Evolutionary conservation across 64 coral and sea anemone genomes (phyloP).

Genomic region (Montipora cactus): DNA sequence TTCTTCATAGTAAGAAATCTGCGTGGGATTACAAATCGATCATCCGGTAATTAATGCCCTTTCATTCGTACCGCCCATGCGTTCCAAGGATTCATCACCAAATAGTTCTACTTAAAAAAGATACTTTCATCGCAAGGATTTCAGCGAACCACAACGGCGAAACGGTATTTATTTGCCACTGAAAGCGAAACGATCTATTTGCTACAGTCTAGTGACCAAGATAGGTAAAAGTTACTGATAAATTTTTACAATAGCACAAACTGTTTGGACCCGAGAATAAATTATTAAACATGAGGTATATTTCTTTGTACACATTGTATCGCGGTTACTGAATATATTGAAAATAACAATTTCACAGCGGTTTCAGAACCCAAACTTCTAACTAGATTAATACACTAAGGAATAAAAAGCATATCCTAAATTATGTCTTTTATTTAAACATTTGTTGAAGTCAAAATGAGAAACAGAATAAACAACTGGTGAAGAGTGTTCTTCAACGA

Average conservation of each 20-base stretch:
- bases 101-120: background rate
- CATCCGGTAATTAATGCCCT: background rate
- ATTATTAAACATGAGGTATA: background rate
- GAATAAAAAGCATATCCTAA: background rate
- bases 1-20: background rate
- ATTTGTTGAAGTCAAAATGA: background rate
- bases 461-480: constrained; percentile 11
- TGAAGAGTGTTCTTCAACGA: constrained; percentile 23
- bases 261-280: background rate
- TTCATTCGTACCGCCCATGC: background rate
- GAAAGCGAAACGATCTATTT: background rate
- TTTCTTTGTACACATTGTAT: background rate
- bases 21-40: background rate
- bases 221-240: background rate
- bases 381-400: background rate
- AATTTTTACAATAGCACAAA: background rate
- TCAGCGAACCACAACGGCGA: background rate
- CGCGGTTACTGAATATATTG: background rate
- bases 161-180: background rate
- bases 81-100: constrained; percentile 12
- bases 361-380: background rate
- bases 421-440: background rate
- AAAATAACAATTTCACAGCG: background rate
- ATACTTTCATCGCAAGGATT: background rate
- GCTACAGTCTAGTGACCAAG: background rate